Conservation (phyloP, 2,888 invertebrate species). For the Harpalus rubripes region DNA sequence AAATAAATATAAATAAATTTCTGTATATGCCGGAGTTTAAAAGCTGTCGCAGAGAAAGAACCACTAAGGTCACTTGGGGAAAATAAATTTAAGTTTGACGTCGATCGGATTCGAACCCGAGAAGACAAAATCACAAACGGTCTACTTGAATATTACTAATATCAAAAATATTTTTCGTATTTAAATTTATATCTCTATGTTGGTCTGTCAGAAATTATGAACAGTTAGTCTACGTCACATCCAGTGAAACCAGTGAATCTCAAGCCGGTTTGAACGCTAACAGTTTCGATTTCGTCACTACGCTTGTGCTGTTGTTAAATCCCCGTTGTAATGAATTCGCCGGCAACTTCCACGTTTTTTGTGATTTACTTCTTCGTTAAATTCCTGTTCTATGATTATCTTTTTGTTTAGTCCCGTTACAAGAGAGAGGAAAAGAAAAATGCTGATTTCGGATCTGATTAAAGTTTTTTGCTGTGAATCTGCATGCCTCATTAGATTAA, state of each 20-base stretch:
- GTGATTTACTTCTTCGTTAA: conserved; percentile 34
- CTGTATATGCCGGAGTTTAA: too few species aligned
- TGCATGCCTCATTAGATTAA: conserved; percentile 45
- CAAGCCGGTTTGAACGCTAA: conserved; percentile 9
- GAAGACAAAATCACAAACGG: too few species aligned
- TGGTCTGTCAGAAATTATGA: not conserved
- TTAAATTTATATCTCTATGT: not conserved
- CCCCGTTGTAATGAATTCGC: conserved; percentile 31
- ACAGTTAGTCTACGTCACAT: not conserved
- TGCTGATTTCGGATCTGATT: conserved; percentile 24
- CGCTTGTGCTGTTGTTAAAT: not conserved
- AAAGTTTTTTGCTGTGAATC: conserved; percentile 23
- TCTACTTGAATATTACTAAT: too few species aligned
- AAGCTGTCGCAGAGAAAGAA: too few species aligned
- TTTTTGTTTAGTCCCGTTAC: conserved; percentile 29
- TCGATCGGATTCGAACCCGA: too few species aligned
- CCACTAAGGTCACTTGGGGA: too few species aligned
- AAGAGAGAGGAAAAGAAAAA: conserved; percentile 7
- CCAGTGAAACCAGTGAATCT: conserved; percentile 42
- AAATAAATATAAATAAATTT: too few species aligned
- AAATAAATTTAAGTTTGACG: too few species aligned
- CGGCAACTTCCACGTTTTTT: conserved; percentile 27
- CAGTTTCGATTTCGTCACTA: conserved; percentile 44
- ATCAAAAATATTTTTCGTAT: not conserved
- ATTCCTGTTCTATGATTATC: conserved; percentile 43